These are phyloP conservation scores for Rhingia rostrata DNA, from an alignment of 2,888 invertebrate genomes.

Conservation along the genomic window DNA sequence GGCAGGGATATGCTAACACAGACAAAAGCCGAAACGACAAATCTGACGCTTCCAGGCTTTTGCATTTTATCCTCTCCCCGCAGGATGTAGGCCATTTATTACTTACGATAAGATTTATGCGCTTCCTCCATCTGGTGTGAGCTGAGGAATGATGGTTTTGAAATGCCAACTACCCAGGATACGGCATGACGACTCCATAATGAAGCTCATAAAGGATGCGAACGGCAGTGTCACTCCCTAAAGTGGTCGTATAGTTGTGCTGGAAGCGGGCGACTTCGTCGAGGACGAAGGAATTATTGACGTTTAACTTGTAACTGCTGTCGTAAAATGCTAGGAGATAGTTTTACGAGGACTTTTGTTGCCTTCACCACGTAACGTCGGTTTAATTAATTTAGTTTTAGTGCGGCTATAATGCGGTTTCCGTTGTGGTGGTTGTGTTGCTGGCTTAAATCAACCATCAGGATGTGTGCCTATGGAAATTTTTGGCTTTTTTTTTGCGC, in stretches of 20 bases:
- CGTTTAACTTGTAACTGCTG: constrained; percentile 70
- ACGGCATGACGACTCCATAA: constrained; percentile 32
- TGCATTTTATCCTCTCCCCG: constrained; percentile 22
- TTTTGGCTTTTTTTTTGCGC: constrained; percentile 8
- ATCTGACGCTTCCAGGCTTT: constrained; percentile 53
- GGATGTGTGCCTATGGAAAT: not conserved
- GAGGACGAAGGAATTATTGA: constrained; percentile 62
- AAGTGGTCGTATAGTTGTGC: constrained; percentile 31
- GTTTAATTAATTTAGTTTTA: constrained; percentile 73
- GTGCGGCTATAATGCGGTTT: constrained; percentile 58
- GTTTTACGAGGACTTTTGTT: constrained; percentile 69
- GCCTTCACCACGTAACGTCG: constrained; percentile 59
- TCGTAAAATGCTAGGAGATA: constrained; percentile 65
- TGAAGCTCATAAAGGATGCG: constrained; percentile 67
- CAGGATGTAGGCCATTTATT: constrained; percentile 70
- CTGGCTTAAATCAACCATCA: constrained; percentile 12
- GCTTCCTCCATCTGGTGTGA: constrained; percentile 29
- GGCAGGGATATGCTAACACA: not conserved
- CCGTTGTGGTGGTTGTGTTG: constrained; percentile 45
- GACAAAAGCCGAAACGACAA: constrained; percentile 39
- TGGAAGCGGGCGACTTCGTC: not conserved
- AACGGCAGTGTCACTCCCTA: constrained; percentile 54
- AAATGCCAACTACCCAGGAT: not conserved
- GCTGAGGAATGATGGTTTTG: not conserved
- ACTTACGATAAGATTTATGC: constrained; percentile 68